Evolutionary conservation across 2,113 vertebrate genomes (phyloP), one percentile per base, ranked within the genome.

Genomic region (Actenoides lindsayi): DNA sequence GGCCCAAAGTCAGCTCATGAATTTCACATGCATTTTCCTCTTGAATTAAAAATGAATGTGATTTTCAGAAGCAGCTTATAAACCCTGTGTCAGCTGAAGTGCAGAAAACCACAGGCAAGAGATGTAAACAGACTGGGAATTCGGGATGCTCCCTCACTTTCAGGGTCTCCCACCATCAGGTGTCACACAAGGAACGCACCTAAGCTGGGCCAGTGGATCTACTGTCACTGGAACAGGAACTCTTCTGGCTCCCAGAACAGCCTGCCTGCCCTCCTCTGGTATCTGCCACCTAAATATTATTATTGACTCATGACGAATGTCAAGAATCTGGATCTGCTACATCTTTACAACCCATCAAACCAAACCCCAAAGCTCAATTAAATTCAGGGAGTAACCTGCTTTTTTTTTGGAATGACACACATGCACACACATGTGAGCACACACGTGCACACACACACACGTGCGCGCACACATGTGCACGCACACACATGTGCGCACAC

Each of bases 401-500:
- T 63, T 62, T 68, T 68, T 68, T 77, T 83, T 74, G 16, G 18
- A 53, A 68, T 63, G 27, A 25, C 5, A n/a, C 6, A 33, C 11
- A 35, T 0, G 12, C 3, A 27, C 10, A 30, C 2, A 39, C 3
- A n/a, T 23, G 11, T 50, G 48, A 23, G 24, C 48, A 50, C 48
- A 50, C 9, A 11, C 23, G 24, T 14, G 11, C 4, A 20, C 2
- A 27, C 10, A 30, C 13, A 44, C 41, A 42, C 12, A 24, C 16
- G 16, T 23, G 11, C 24, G 48, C 48, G 24, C 48, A 50, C 48
- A 50, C 9, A 11, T 23, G 24, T 14, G 11, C 4, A 20, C 2
- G 23, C 8, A 25, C 2, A 46, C 2, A 37, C n/a, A n/a, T n/a
- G 24, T 20, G 28, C 3, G 20, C 3, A 31, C 9, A n/a, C 3